Percentiles rank a stretch among this genome's conserved stretches.
These are phyloP conservation scores for Lathronympha strigana DNA, from an alignment of 2,888 invertebrate species.

Conservation along the genomic window DNA sequence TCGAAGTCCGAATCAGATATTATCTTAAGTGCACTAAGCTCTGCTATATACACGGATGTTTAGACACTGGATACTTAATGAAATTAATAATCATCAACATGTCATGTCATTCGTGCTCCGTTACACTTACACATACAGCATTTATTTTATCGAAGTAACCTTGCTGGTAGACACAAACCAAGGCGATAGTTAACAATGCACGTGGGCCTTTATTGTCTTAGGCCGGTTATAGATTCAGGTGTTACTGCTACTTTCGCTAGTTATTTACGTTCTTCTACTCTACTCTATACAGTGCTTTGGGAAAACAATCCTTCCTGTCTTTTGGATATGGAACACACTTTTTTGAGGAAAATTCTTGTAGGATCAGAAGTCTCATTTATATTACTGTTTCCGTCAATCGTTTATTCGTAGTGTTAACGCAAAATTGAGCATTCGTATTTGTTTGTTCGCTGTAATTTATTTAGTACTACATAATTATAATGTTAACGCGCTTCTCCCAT, in stretches of 20 bases:
- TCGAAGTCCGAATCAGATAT: too few relatives aligned
- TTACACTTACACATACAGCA: not conserved
- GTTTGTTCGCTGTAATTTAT: too few relatives aligned
- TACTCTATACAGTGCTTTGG: too few relatives aligned
- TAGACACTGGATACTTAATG: not conserved
- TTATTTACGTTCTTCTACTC: not conserved
- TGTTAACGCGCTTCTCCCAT: too few relatives aligned
- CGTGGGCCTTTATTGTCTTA: constrained; percentile 52
- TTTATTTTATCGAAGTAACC: constrained; percentile 33
- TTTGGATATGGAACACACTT: not conserved
- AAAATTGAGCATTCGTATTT: too few relatives aligned
- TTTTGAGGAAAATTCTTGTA: too few relatives aligned
- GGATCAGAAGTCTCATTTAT: too few relatives aligned
- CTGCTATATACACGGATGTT: not conserved
- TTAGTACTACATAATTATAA: too few relatives aligned
- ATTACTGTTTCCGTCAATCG: too few relatives aligned
- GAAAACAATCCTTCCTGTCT: not conserved
- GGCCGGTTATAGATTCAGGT: constrained; percentile 14
- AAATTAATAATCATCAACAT: not conserved
- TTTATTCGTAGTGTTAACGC: too few relatives aligned
- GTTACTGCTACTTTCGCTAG: constrained; percentile 7
- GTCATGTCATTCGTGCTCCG: not conserved
- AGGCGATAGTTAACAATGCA: constrained; percentile 54
- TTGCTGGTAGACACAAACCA: constrained; percentile 56
- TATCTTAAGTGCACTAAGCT: too few relatives aligned